A percentile compares a stretch with the other conserved stretches of the same genome.
Evolutionary conservation across 1,140 invertebrate species (phyloP).

Genomic region (Hycleus phaleratus): DNA sequence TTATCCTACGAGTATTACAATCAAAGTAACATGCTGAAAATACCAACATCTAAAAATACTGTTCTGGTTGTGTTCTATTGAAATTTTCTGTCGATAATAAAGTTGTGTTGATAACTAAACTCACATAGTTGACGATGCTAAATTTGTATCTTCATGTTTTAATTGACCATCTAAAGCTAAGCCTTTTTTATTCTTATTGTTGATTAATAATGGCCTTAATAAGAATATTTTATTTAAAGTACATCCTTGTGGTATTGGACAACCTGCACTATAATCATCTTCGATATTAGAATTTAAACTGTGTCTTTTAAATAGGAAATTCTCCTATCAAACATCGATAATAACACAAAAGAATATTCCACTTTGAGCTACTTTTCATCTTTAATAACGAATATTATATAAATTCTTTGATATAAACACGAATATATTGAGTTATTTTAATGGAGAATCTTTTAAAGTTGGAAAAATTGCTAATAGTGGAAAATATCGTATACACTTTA

Average conservation of each 20-base stretch:
- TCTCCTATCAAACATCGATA: too few relatives aligned
- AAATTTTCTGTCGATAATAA: slow-evolving; percentile 7
- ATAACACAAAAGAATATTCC: too few relatives aligned
- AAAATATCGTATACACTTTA: too few relatives aligned
- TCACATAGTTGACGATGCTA: slow-evolving; percentile 90
- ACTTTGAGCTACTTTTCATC: too few relatives aligned
- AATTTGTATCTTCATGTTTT: slow-evolving; percentile 98
- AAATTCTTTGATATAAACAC: too few relatives aligned
- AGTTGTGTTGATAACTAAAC: slow-evolving; percentile 31
- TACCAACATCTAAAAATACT: slow-evolving; percentile 8
- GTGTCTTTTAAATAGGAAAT: too few relatives aligned
- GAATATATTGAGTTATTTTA: too few relatives aligned
- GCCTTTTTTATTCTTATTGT: slow-evolving; percentile 98
- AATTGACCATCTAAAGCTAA: slow-evolving; percentile 95
- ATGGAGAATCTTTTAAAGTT: too few relatives aligned
- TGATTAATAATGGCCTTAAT: slow-evolving; percentile 84
- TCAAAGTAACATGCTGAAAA: slow-evolving; percentile 3
- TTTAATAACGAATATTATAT: too few relatives aligned
- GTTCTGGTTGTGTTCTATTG: not conserved
- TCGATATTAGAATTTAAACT: not conserved
- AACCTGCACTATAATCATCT: slow-evolving; percentile 71
- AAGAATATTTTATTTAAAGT: slow-evolving; percentile 96
- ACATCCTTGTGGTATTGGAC: slow-evolving; percentile 93
- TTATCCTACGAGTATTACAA: not conserved
- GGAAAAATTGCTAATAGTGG: too few relatives aligned